Base-by-base conservation (phyloP, 2,888 invertebrate genomes). In the Syritta pipiens region DNA sequence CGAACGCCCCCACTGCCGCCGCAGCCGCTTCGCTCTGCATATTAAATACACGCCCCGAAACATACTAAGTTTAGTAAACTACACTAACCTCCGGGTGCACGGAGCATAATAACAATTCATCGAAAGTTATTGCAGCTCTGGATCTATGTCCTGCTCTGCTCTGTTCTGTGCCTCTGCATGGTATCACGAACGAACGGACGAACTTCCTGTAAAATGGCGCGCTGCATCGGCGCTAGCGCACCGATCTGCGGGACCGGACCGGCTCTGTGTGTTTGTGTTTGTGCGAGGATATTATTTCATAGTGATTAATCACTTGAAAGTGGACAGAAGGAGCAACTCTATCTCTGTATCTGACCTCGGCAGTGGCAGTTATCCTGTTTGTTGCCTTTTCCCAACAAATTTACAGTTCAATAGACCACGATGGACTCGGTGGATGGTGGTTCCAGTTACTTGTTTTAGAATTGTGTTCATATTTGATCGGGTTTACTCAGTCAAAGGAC, bases 231-330 rank as follows among this genome's bases (percentile, higher is more conserved):
- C n/a, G n/a, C n/a, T n/a, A n/a, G n/a, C n/a, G 49, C 28, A 51
- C 62, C 69, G 69, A 69, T 69, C 24, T 37, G 28, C 51, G 51
- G 69, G 63, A 53, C 53, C 37, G 40, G n/a, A n/a, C n/a, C n/a
- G n/a, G 51, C 37, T 51, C 49, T 40, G 22, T 55, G 22, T 42
- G 49, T n/a, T 20, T 20, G 10, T 35, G 46, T 35, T n/a, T 40
- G 62, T 24, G 9, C 14, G 37, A 51, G 68, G 57, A 79, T 79
- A 74, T 79, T 79, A 79, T 79, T 79, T 79, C 74, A 79, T 74
- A 62, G 79, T 68, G 79, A 79, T 79, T 79, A 79, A 79, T 74
- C 67, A 57, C 67, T 62, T 62, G 49, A 57, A 68, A 74, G 74
- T 77, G 65, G 79, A 53, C 79, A 69, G 46, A 53, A 55, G 55